Conservation (phyloP, 1,140 invertebrate species). For the Drosophila truncata region DNA sequence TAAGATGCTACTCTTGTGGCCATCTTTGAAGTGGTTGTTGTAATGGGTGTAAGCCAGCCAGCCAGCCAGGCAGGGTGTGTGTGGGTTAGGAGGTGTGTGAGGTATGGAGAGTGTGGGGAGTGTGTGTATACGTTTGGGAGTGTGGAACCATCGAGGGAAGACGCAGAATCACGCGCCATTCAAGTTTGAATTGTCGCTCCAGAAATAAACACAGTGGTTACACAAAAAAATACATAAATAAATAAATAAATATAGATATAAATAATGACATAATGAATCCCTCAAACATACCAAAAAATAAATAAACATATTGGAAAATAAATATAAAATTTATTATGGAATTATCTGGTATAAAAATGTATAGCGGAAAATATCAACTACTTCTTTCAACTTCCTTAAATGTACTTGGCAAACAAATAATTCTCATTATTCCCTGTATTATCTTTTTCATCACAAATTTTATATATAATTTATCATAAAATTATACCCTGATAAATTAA, state of each 20-base stretch:
- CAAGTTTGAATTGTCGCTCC: slow-evolving; percentile 72
- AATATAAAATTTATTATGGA: neutral
- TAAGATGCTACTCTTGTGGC: slow-evolving; percentile 83
- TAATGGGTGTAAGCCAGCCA: slow-evolving; percentile 53
- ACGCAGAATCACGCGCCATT: slow-evolving; percentile 76
- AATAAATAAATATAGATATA: neutral
- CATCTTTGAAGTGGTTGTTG: slow-evolving; percentile 80
- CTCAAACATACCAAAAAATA: neutral
- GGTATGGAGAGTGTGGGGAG: slow-evolving; percentile 19
- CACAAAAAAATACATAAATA: neutral
- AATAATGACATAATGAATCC: neutral
- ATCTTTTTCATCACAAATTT: too few species aligned
- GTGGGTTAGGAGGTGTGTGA: slow-evolving; percentile 16
- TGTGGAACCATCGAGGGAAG: slow-evolving; percentile 53
- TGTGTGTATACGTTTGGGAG: slow-evolving; percentile 22
- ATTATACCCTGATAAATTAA: too few species aligned
- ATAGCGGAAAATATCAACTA: neutral
- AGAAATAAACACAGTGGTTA: slow-evolving; percentile 52
- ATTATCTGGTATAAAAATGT: neutral
- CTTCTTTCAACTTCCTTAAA: neutral
- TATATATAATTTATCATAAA: neutral
- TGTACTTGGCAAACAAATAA: neutral
- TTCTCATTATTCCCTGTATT: neutral
- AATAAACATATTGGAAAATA: too few species aligned
- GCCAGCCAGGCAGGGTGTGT: slow-evolving; percentile 18